A percentile compares a stretch with the other conserved stretches of the same genome.
phyloP scores from a whole-genome alignment of 2,797 vertebrate species.

The Typhlichthys eigenmanni region DNA sequence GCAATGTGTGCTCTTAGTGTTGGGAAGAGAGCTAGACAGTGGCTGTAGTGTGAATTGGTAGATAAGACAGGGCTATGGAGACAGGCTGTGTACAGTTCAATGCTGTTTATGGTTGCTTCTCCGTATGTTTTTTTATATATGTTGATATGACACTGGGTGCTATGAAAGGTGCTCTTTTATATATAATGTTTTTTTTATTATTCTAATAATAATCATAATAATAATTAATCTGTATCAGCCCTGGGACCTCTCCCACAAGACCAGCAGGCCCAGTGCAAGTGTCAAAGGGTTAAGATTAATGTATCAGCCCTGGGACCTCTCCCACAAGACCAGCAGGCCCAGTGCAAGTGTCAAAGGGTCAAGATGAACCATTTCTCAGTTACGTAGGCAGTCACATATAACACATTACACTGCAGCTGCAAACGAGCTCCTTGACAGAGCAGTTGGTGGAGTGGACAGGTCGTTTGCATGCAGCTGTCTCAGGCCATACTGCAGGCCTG shows the following conservation, averaged over 20 bases:
- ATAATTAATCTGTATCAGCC: neutral
- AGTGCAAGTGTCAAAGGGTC: neutral
- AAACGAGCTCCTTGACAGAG: slow-evolving; percentile 33
- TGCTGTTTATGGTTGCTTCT: neutral
- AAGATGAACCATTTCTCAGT: slow-evolving; percentile 24
- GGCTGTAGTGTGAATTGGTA: no score
- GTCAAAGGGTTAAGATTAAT: slow-evolving; percentile 3
- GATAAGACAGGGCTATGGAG: no score
- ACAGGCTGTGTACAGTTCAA: no score
- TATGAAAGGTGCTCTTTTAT: neutral
- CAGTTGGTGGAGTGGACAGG: slow-evolving; percentile 48
- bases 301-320: neutral
- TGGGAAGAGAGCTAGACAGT: neutral
- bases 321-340: neutral
- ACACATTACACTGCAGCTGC: slow-evolving; percentile 19
- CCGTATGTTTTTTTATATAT: neutral
- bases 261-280: neutral
- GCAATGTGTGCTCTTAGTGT: slow-evolving; percentile 20
- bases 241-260: neutral
- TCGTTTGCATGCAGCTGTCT: slow-evolving; percentile 57
- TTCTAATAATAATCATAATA: neutral
- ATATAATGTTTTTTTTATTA: slow-evolving; percentile 2
- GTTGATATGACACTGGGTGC: neutral
- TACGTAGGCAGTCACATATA: slow-evolving; percentile 25
- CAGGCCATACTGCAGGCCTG: slow-evolving; percentile 38